phyloP scores from a whole-genome alignment of 2,797 vertebrate genomes.

The Gorsachius magnificus region DNA sequence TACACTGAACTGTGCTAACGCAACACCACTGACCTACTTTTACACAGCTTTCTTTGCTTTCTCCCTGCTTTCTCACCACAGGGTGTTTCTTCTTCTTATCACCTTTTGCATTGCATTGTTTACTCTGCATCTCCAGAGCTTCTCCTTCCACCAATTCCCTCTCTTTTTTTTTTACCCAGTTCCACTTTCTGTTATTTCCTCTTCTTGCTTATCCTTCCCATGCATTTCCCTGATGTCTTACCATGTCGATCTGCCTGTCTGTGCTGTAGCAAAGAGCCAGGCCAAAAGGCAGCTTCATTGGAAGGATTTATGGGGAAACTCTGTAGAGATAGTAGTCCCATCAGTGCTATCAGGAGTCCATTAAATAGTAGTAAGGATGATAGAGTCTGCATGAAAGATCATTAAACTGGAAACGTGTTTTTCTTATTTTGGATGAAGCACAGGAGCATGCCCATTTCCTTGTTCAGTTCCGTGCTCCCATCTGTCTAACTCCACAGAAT shows the following conservation, averaged over 20 bases:
- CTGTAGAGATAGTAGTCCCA: not conserved
- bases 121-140: not conserved
- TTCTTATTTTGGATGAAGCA: not conserved
- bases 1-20: not conserved
- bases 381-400: not conserved
- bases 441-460: not conserved
- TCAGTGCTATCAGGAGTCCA: not conserved
- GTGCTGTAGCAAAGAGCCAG: not conserved
- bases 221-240: not conserved
- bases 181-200: not conserved
- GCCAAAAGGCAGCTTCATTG: not conserved
- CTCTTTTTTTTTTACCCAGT: not conserved
- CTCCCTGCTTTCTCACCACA: not conserved
- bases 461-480: not conserved
- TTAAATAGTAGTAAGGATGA: not conserved
- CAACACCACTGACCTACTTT: not conserved
- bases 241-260: not conserved
- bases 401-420: not conserved
- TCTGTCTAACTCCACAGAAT: not conserved
- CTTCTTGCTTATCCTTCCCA: not conserved
- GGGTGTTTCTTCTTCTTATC: not conserved
- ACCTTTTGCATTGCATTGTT: not conserved
- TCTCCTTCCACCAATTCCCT: not conserved
- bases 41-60: not conserved
- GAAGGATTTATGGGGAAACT: not conserved